A percentile compares a stretch with the other conserved stretches of the same genome.
Conservation (phyloP, 2,888 invertebrate species). For the Brachypalpus laphriformis region DNA sequence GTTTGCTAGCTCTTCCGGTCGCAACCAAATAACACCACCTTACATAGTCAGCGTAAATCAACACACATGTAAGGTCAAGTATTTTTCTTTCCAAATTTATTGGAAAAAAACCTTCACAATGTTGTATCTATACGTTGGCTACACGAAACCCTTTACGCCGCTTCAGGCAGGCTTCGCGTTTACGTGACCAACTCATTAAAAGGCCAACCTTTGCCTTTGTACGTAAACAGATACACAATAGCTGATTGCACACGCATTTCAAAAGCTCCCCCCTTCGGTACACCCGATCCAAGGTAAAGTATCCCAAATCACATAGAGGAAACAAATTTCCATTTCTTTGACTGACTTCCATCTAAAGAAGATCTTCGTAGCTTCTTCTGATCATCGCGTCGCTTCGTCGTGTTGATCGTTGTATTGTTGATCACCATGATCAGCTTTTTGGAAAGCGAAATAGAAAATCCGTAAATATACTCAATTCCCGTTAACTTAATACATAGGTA, state of each 20-base stretch:
- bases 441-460: slow-evolving; percentile 72
- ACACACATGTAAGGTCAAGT: slow-evolving; percentile 19
- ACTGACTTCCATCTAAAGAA: slow-evolving; percentile 24
- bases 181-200: slow-evolving; percentile 47
- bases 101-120: slow-evolving; percentile 20
- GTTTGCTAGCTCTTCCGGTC: slow-evolving; percentile 24
- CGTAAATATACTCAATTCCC: slow-evolving; percentile 63
- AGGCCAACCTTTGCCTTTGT: slow-evolving; percentile 32
- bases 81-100: neutral
- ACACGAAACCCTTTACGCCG: slow-evolving; percentile 23
- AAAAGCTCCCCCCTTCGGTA: slow-evolving; percentile 38
- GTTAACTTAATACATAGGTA: slow-evolving; percentile 63
- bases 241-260: slow-evolving; percentile 26
- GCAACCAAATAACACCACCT: neutral
- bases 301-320: slow-evolving; percentile 40
- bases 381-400: neutral
- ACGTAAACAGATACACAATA: slow-evolving; percentile 19
- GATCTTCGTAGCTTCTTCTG: slow-evolving; percentile 22
- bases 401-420: neutral
- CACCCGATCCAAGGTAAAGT: slow-evolving; percentile 29
- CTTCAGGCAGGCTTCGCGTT: slow-evolving; percentile 11
- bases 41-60: neutral
- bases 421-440: slow-evolving; percentile 48
- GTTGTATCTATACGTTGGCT: neutral
- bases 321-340: slow-evolving; percentile 49